Evolutionary conservation across 2,797 vertebrate species (phyloP).

Genomic region (Streptopelia turtur): DNA sequence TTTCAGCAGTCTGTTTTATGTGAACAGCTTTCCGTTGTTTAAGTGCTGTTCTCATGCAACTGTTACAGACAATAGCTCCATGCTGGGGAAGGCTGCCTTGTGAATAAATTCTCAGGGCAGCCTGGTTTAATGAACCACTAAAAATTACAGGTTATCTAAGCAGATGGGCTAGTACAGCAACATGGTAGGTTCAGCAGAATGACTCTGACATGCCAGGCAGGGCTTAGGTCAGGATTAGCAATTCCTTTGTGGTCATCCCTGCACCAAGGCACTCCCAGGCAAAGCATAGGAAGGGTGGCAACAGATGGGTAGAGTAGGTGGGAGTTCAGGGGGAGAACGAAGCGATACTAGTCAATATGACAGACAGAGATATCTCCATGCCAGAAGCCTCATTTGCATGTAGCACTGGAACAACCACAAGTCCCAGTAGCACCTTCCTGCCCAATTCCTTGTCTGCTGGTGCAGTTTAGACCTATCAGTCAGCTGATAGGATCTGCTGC

Average conservation of each 20-base stretch:
- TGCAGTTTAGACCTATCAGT: background rate
- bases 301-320: constrained; percentile 34
- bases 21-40: background rate
- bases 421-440: background rate
- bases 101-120: background rate
- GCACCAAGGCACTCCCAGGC: background rate
- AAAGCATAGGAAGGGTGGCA: background rate
- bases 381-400: constrained; percentile 27
- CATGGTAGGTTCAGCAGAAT: background rate
- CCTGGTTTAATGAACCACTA: background rate
- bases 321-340: background rate
- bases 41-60: background rate
- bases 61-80: background rate
- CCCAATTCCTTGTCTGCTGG: background rate
- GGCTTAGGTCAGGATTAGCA: background rate
- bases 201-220: background rate
- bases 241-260: background rate
- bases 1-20: background rate
- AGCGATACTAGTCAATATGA: background rate
- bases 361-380: constrained; percentile 7
- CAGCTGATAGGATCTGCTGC: background rate
- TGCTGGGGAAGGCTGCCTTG: background rate
- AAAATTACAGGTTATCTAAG: background rate
- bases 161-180: background rate
- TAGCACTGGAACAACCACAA: background rate